Evolutionary conservation across 2,113 vertebrate genomes (phyloP).

Genomic region (Heterochromis multidens): DNA sequence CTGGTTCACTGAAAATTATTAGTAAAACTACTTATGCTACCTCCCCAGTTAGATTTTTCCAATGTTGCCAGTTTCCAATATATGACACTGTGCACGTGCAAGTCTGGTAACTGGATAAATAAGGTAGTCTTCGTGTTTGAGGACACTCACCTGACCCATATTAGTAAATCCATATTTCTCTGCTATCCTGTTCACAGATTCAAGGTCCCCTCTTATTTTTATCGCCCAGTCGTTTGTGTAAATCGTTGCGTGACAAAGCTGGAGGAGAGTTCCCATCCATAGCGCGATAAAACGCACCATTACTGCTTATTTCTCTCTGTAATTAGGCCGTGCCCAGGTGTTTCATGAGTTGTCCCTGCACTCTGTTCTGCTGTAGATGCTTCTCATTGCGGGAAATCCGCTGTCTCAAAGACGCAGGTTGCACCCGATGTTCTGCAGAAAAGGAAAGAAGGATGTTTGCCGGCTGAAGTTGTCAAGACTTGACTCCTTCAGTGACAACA

Average conservation of each 20-base stretch:
- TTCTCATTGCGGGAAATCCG: slow-evolving; percentile 14
- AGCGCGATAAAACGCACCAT: slow-evolving; percentile 52
- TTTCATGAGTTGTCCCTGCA: neutral
- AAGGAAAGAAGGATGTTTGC: neutral
- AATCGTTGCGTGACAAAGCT: slow-evolving; percentile 75
- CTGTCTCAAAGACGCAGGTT: neutral
- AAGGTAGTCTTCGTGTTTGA: neutral
- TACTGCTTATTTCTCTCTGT: neutral
- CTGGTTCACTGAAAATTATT: neutral
- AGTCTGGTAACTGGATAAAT: neutral
- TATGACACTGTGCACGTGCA: neutral
- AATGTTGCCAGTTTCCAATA: neutral
- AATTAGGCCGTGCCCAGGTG: neutral
- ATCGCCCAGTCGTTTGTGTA: slow-evolving; percentile 95
- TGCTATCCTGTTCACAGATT: slow-evolving; percentile 83
- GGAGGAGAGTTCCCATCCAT: slow-evolving; percentile 78
- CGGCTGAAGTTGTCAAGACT: slow-evolving; percentile 12
- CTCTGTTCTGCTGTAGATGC: neutral
- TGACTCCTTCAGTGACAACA: slow-evolving; percentile 5
- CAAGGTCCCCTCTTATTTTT: slow-evolving; percentile 79
- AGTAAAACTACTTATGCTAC: neutral
- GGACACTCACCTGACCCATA: slow-evolving; percentile 86
- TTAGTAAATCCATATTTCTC: slow-evolving; percentile 90
- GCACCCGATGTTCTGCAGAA: neutral
- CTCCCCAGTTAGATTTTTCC: neutral